Evolutionary conservation across 2,797 vertebrate species (phyloP), one percentile per base, ranked within the genome.

Genomic region (Phaenicophaeus curvirostris): DNA sequence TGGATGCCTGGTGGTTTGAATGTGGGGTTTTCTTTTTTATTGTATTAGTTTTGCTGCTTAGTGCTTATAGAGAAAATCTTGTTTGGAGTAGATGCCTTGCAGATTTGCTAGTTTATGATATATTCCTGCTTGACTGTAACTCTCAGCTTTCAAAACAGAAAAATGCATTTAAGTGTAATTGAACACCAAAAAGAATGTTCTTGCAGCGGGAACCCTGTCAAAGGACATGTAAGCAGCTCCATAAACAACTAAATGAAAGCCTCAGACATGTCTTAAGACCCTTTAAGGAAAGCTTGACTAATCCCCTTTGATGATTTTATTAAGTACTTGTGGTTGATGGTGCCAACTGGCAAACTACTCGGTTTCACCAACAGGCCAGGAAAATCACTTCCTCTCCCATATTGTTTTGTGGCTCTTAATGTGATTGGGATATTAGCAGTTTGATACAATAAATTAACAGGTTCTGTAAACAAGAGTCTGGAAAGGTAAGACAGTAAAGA

Each of bases 241-340:
- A 93, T 95, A 97, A 96, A 95, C 94, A 96, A 90, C 61, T 94
- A 91, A 95, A 97, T 81, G 95, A 96, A 95, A 94, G 96, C 94
- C 97, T 96, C 96, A 96, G 95, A 95, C 94, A 89, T 93, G 95
- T 97, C 97, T 95, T 95, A 96, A 97, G 97, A 98, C 96, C 98
- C 97, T 97, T 98, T 97, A 98, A 98, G 98, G 98, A 98, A 98
- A 98, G 98, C 97, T 97, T 95, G 96, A 96, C 97, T 98, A 98
- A 99, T 98, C 98, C 98, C 97, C 97, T 98, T 97, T 98, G 98
- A 99, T 99, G 98, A 98, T 99, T 98, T 99, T 98, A 99, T 99
- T 99, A 98, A 98, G 98, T 98, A 97, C 97, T 97, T 96, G 96
- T 95, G 93, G 97, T 97, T 96, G 96, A 84, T 95, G 97, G 96